phyloP scores from a whole-genome alignment of 2,888 invertebrate genomes.

The Petrolisthes manimaculis region DNA sequence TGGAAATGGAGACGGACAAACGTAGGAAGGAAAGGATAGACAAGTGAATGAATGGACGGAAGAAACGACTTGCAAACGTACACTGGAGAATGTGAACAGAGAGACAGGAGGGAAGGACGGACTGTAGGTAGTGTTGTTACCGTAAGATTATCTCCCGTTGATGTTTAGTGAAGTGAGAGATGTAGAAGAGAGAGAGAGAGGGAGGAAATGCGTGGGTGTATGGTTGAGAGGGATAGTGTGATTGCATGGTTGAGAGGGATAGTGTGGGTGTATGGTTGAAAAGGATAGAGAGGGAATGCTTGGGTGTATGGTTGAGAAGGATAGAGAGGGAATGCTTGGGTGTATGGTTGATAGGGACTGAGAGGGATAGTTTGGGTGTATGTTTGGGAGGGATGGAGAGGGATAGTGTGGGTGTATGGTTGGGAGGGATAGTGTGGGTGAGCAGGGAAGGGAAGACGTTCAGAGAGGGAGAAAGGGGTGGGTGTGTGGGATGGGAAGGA shows the following conservation, averaged over 20 bases:
- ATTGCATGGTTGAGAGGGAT: not conserved
- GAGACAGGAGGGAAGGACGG: conserved; percentile 1
- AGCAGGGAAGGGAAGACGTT: not conserved
- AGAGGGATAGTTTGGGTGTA: not conserved
- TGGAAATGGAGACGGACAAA: too few relatives aligned
- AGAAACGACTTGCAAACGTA: too few relatives aligned
- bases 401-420: not conserved
- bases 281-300: not conserved
- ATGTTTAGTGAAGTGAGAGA: too few relatives aligned
- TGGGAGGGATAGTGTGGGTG: not conserved
- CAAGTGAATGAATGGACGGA: too few relatives aligned
- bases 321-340: not conserved
- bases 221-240: not conserved
- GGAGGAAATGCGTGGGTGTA: not conserved
- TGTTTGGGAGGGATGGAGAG: not conserved
- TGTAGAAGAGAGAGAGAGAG: not conserved
- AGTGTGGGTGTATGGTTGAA: not conserved
- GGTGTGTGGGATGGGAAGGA: not conserved
- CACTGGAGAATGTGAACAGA: too few relatives aligned
- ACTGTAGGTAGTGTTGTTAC: too few relatives aligned
- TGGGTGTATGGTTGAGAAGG: too few relatives aligned
- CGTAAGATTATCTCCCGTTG: too few relatives aligned
- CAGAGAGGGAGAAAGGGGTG: not conserved
- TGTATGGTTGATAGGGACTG: not conserved
- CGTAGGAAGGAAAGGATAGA: too few relatives aligned